phyloP scores from a whole-genome alignment of 2,113 vertebrate genomes.

The Tichodroma muraria region DNA sequence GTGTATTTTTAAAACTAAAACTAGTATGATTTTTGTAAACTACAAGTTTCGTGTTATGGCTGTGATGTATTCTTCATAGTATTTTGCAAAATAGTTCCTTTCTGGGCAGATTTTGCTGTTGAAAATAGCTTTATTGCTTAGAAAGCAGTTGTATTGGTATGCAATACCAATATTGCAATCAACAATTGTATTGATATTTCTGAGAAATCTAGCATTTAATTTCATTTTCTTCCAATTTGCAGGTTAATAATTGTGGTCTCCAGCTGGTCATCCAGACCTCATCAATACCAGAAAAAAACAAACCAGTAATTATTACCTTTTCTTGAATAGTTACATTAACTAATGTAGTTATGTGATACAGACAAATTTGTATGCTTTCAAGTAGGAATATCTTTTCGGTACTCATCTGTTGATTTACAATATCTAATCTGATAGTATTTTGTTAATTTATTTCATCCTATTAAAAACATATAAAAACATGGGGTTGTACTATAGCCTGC shows the following conservation, averaged over 20 bases:
- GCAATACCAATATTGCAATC: background rate
- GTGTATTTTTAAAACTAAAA: background rate
- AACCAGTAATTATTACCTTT: conserved; percentile 64
- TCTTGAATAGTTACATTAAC: background rate
- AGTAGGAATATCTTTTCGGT: background rate
- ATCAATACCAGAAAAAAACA: conserved; percentile 69
- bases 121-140: background rate
- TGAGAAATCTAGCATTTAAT: background rate
- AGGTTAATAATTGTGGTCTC: conserved; percentile 71
- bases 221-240: background rate
- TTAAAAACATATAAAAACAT: background rate
- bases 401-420: background rate
- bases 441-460: background rate
- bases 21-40: accelerated
- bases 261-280: conserved; percentile 77
- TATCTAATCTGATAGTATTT: background rate
- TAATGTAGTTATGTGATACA: background rate
- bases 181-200: background rate
- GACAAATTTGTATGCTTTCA: background rate
- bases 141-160: background rate
- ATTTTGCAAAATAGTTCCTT: background rate
- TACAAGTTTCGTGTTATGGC: background rate
- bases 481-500: background rate
- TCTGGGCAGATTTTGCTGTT: background rate
- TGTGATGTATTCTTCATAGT: background rate